A percentile compares a stretch with the other conserved stretches of the same genome.
These are phyloP conservation scores for Turritopsis rubra DNA, from an alignment of 30 jellyfish, hydroid and myxozoan species.

Conservation along the genomic window DNA sequence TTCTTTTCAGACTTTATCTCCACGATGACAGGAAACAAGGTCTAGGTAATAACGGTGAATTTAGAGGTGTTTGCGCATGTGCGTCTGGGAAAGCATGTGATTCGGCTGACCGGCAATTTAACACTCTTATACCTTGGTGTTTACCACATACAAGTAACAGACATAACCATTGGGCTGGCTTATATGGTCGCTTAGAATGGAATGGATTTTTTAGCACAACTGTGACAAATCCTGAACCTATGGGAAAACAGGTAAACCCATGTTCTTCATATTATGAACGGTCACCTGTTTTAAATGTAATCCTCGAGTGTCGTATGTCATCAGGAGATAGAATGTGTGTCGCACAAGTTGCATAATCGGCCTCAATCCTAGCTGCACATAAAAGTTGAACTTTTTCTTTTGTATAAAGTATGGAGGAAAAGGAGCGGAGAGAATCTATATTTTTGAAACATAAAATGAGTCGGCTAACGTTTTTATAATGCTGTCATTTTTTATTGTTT, in stretches of 20 bases:
- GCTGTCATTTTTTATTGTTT: too few relatives aligned
- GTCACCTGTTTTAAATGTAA: too few relatives aligned
- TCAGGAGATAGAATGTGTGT: too few relatives aligned
- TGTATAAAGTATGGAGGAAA: too few relatives aligned
- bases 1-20: conserved; percentile 50
- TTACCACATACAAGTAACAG: conserved; percentile 92
- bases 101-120: conserved; percentile 83
- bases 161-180: conserved; percentile 95
- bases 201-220: conserved; percentile 95
- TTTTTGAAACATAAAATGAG: too few relatives aligned
- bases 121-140: conserved; percentile 94
- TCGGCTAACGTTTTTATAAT: too few relatives aligned
- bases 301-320: too few relatives aligned
- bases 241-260: conserved; percentile 96
- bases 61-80: conserved; percentile 95
- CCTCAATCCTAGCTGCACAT: too few relatives aligned
- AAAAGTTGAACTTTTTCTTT: too few relatives aligned
- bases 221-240: conserved; percentile 96
- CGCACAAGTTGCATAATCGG: too few relatives aligned
- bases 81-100: conserved; percentile 86
- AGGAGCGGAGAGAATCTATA: too few relatives aligned
- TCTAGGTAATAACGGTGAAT: conserved; percentile 51
- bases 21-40: conserved; percentile 86
- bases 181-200: conserved; percentile 96
- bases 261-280: too few relatives aligned